Base-by-base conservation (phyloP, 2,797 vertebrate genomes). In the Cephalopachus bancanus region DNA sequence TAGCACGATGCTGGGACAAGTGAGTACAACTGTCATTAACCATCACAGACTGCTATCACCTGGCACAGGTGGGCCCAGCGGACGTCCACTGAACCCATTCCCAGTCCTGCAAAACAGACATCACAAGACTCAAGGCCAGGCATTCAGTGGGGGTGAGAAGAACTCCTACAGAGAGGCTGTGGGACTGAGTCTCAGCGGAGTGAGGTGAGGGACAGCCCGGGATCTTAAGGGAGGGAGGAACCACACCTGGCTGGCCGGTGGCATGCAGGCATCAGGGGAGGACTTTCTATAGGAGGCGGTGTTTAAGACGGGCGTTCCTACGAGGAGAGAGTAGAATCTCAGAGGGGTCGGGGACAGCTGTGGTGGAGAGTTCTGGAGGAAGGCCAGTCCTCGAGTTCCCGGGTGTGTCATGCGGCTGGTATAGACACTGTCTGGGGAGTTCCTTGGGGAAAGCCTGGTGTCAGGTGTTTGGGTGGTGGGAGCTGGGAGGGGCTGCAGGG, bases 11-110 rank as follows among this genome's bases (percentile, higher is more conserved):
- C 59, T n/a, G 62, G 37, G 51, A n/a, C 37, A 51, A 59, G 71
- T 28, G 1, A 19, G 22, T 14, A 49, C 2, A 11, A 60, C 12
- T 0, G 4, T 53, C 51, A 4, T 55, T 3, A 53, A 19, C 20
- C 24, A 19, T 9, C 74, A 3, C 1, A 0, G 1, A 20, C 55
- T 0, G 0, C 28, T 15, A 26, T 4, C 16, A 14, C 69, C 92
- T 19, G 16, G 33, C 81, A 22, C n/a, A 11, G 17, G 16, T 1
- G 6, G 3, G 28, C 30, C 20, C 51, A 17, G 22, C 59, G 65
- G 83, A n/a, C 28, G 16, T 16, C 30, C 60, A 7, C 7, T 4
- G 5, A 37, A 19, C 11, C 60, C 33, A 22, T 26, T 28, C 30
- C 59, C 20, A 33, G 59, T 62, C 22, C 72, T 55, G 72, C 14